A percentile compares a stretch with the other conserved stretches of the same genome.
These are phyloP conservation scores for Tretioscincus oriximinensis DNA, from an alignment of 2,113 vertebrate species.

Conservation along the genomic window DNA sequence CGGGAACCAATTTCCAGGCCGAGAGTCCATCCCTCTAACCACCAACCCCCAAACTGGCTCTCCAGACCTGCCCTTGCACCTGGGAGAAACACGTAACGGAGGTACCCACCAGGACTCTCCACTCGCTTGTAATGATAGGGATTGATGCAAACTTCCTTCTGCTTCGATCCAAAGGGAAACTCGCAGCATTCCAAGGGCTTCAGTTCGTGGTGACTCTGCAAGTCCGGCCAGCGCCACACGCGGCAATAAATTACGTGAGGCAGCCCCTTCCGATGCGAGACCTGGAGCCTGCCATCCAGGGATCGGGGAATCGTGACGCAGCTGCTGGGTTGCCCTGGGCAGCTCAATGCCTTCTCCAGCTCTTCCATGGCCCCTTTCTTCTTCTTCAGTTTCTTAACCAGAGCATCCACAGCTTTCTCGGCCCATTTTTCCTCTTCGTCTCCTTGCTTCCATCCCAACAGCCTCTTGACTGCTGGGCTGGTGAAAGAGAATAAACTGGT, in stretches of 20 bases:
- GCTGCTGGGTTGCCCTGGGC: slow-evolving; percentile 92
- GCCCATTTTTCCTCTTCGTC: slow-evolving; percentile 99
- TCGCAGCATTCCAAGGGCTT: slow-evolving; percentile 97
- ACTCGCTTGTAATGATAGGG: slow-evolving; percentile 98
- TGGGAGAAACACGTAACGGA: slow-evolving; percentile 21
- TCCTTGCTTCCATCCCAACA: slow-evolving; percentile 96
- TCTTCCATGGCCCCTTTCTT: slow-evolving; percentile 99
- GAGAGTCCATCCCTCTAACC: too few relatives aligned
- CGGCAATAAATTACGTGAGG: slow-evolving; percentile 94
- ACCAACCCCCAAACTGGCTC: neutral
- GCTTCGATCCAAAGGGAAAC: slow-evolving; percentile 95
- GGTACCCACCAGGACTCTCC: slow-evolving; percentile 91
- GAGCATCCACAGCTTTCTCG: slow-evolving; percentile 93
- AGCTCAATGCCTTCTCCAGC: slow-evolving; percentile 91
- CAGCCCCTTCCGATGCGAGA: slow-evolving; percentile 93
- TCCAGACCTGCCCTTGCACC: neutral
- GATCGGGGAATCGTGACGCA: slow-evolving; percentile 97
- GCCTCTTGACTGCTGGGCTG: slow-evolving; percentile 93
- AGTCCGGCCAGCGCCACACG: slow-evolving; percentile 97
- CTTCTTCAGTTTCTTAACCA: slow-evolving; percentile 97
- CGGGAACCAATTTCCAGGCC: too few relatives aligned
- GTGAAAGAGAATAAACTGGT: slow-evolving; percentile 98
- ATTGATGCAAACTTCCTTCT: slow-evolving; percentile 98
- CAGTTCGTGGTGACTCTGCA: slow-evolving; percentile 97
- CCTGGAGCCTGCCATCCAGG: slow-evolving; percentile 91